phyloP scores from a whole-genome alignment of 1,140 invertebrate species.

The Sminthurinus signatus region DNA sequence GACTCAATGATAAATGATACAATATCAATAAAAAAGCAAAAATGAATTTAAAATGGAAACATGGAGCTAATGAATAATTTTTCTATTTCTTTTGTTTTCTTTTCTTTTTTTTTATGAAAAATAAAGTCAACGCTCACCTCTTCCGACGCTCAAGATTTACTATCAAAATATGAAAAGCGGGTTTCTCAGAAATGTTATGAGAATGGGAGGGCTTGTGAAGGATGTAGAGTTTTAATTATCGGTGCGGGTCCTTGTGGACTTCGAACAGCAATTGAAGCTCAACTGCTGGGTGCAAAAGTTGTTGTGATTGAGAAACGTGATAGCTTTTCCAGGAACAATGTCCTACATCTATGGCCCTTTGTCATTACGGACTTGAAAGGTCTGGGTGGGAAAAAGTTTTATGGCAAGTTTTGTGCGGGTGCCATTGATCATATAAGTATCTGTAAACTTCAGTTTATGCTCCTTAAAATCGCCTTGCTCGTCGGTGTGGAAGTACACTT shows the following conservation, averaged over 20 bases:
- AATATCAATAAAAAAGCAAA: no score
- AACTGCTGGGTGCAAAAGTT: conserved; percentile 52
- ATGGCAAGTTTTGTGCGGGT: conserved; percentile 58
- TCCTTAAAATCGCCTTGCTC: conserved; percentile 53
- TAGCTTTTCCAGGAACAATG: conserved; percentile 54
- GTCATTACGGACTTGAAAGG: conserved; percentile 55
- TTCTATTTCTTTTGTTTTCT: not conserved
- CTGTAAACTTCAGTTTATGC: conserved; percentile 51
- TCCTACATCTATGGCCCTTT: conserved; percentile 59
- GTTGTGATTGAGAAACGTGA: conserved; percentile 49
- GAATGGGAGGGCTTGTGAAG: conserved; percentile 73
- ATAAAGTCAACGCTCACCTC: conserved; percentile 62
- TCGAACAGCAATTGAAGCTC: conserved; percentile 87
- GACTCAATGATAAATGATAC: no score
- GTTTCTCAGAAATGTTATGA: conserved; percentile 85
- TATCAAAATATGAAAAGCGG: conserved; percentile 90
- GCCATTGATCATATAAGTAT: conserved; percentile 57
- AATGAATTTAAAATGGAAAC: no score
- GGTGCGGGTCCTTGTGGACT: conserved; percentile 93
- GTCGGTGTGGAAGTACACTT: conserved; percentile 55
- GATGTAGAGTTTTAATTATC: conserved; percentile 82
- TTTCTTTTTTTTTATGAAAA: not conserved
- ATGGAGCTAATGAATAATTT: no score
- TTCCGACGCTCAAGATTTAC: conserved; percentile 90
- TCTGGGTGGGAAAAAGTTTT: conserved; percentile 57